Conservation (phyloP, 2,888 invertebrate genomes). For the Helobdella robusta region DNA sequence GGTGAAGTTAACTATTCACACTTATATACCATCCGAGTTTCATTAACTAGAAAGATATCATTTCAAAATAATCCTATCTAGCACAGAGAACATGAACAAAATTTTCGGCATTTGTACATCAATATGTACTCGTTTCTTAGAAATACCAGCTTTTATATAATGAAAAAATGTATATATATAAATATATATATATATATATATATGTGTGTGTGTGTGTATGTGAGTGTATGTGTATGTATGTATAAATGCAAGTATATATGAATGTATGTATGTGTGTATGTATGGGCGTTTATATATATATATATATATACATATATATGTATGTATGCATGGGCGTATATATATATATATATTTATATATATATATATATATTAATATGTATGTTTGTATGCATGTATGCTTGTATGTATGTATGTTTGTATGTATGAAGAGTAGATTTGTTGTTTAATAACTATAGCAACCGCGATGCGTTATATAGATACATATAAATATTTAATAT, state of each 20-base stretch:
- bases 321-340: neutral
- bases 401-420: neutral
- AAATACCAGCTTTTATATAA: too few species aligned
- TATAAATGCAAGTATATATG: neutral
- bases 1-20: too few species aligned
- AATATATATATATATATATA: conserved; percentile 14
- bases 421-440: too few species aligned
- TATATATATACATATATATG: conserved; percentile 14
- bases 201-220: conserved; percentile 3
- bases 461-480: too few species aligned
- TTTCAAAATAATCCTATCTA: too few species aligned
- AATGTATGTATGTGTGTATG: conserved; percentile 1
- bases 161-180: conserved; percentile 9
- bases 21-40: too few species aligned
- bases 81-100: too few species aligned
- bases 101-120: too few species aligned
- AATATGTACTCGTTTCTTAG: too few species aligned
- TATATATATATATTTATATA: conserved; percentile 17
- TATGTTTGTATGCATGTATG: neutral
- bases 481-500: too few species aligned
- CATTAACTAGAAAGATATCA: too few species aligned
- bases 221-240: neutral
- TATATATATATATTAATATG: conserved; percentile 6
- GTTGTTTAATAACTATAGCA: too few species aligned
- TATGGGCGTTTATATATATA: conserved; percentile 5